Evolutionary conservation across 2,113 vertebrate genomes (phyloP), one percentile per base, ranked within the genome.

Genomic region (Ophiodon elongatus): DNA sequence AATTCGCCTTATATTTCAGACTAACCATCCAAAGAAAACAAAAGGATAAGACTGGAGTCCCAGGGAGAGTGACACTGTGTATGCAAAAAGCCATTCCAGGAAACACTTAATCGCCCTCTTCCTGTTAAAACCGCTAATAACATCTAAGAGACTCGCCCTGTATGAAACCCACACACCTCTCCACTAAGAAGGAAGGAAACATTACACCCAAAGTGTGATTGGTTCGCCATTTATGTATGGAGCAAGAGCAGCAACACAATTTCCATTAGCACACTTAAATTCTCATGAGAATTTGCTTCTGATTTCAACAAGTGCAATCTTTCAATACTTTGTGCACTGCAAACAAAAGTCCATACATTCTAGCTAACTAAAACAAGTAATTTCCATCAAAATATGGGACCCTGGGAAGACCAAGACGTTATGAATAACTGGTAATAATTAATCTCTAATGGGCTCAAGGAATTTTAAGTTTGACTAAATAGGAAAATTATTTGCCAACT

Each of bases 1-100:
- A 19, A 88, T 84, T 56, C 76, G 85, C 80, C 62, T 64, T 73
- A 77, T 56, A 64, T 79, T 85, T 85, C 85, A 88, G 47, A 80
- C 65, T 57, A 67, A 66, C 37, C 60, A 73, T 77, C 91, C 90
- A 94, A 94, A 70, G 81, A 88, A 91, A 94, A 88, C 87, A 91
- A 63, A 67, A 59, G 60, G 41, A 74, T 75, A 83, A 78, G 82
- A 86, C 76, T 37, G 10, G 37, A 52, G 69, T 86, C 81, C 81
- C 84, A 75, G 21, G 29, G 79, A 88, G 85, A 84, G 31, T 56
- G 64, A 78, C 82, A 74, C 70, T 21, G 47, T 63, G 25, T 70
- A 56, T 8, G 80, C 67, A 80, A 74, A 76, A 73, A 31, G 7
- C 52, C 39, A 69, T 75, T 67, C 73, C 59, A 77, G 66, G 80